Evolutionary conservation across 2,888 invertebrate genomes (phyloP), one percentile per base, ranked within the genome.

Genomic region (Drosophila mimica): DNA sequence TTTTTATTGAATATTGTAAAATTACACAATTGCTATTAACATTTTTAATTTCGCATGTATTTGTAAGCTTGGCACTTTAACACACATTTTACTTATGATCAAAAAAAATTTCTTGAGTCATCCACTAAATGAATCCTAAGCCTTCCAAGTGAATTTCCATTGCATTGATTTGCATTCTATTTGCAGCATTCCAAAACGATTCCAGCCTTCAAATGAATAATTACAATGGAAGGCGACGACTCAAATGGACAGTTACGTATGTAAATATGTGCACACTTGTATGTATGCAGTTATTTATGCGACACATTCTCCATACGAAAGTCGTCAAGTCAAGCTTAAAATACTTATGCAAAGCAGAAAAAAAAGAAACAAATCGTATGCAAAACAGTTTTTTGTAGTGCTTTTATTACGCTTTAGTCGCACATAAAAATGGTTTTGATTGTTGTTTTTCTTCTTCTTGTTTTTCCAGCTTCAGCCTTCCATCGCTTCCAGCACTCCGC

Each of bases 261-360:
- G 38, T 8, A 30, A 25, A 46, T 38, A n/a, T 9, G 54, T 15
- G 0, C 34, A 17, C 9, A 34, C 28, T 28, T 38, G 25, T 17
- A 17, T 49, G 11, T 17, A 36, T 46, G 52, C 13, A 69, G 70
- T 79, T 66, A 66, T 76, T 80, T 77, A 81, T 81, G 81, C 69
- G 57, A 40, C 48, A 65, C 56, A 78, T 61, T 56, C 56, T 13
- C 43, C 28, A 48, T 62, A 48, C 48, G 46, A 65, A 68, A 56
- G 31, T 48, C 43, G 34, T 31, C 20, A 30, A 43, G 40, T 51
- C 59, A 57, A 13, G 13, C 52, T 40, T 25, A n/a, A 46, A 38
- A 58, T 25, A 28, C 17, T 25, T 33, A 28, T 36, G 33, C 48
- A 17, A 59, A 46, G 30, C 33, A 9, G 46, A 2, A 15, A 25